Evolutionary conservation across 2,797 vertebrate species (phyloP).

Genomic region (Novumbra hubbsi): DNA sequence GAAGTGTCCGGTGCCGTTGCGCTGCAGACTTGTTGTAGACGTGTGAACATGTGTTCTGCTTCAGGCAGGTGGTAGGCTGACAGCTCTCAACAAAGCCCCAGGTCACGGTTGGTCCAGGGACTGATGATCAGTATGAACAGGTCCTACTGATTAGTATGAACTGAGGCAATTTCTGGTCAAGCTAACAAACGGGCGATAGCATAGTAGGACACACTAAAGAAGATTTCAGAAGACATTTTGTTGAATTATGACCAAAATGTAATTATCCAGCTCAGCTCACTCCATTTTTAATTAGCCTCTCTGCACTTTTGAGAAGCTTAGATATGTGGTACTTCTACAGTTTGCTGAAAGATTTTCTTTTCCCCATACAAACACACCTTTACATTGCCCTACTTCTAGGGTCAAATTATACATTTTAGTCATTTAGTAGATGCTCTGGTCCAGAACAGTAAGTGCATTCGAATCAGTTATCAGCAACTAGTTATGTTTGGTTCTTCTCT

Average conservation of each 20-base stretch:
- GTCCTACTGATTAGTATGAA: neutral
- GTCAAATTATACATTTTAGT: too few relatives aligned
- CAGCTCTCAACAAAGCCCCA: slow-evolving; percentile 7
- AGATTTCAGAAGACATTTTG: neutral
- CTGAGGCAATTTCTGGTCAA: too few relatives aligned
- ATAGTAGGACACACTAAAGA: neutral
- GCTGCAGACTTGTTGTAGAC: slow-evolving; percentile 1
- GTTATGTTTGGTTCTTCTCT: too few relatives aligned
- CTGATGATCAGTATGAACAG: slow-evolving; percentile 4
- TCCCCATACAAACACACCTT: too few relatives aligned
- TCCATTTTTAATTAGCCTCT: neutral
- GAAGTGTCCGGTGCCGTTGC: slow-evolving; percentile 14
- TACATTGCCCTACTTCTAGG: too few relatives aligned
- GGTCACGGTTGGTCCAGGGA: slow-evolving; percentile 4
- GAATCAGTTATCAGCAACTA: too few relatives aligned
- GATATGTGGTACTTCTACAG: neutral
- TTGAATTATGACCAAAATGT: neutral
- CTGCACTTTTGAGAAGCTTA: neutral
- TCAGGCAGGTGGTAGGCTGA: neutral
- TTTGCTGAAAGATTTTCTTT: too few relatives aligned
- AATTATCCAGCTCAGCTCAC: neutral
- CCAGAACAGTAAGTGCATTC: too few relatives aligned
- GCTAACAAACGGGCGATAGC: neutral
- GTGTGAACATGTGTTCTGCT: slow-evolving; percentile 31
- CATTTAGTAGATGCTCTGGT: too few relatives aligned